Evolutionary conservation across 2,113 vertebrate genomes (phyloP), one percentile per base, ranked within the genome.

Genomic region (Spea multiplicata): DNA sequence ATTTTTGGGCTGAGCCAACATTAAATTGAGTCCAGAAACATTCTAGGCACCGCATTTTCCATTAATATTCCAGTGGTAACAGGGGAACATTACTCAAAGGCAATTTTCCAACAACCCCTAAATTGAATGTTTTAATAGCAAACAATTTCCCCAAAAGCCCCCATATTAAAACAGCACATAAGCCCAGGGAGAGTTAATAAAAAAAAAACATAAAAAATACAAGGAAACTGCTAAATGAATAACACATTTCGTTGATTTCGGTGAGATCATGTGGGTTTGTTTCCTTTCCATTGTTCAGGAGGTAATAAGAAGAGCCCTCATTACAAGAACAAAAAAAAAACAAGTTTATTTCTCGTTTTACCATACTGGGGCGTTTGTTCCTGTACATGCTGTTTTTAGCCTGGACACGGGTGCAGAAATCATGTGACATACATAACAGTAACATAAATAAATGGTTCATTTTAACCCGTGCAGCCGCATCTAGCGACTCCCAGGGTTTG

Each of bases 201-300:
- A n/a, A n/a, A n/a, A n/a, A n/a, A n/a, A n/a, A n/a, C n/a, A n/a
- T n/a, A 3, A 5, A 1, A 68, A 59, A 9, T 59, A 13, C 55
- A 70, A 50, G 47, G 67, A 50, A 52, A 70, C 16, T 70, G 55
- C 16, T 71, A 77, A 70, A 77, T 62, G 57, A 50, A 30, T 5
- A 69, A 48, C 75, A 77, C 66, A 76, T 76, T 53, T 55, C 48
- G 10, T n/a, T 6, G 4, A 14, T 14, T 16, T n/a, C n/a, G 66
- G 45, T 70, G 66, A 76, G 9, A 70, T 69, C 44, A 61, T 16
- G 5, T 13, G 73, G 44, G 73, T 30, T 5, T 6, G 16, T 45
- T 70, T 68, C 6, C 67, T 50, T 47, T 46, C 16, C 75, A 62
- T 5, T 7, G 66, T 12, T 69, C 45, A 4, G n/a, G n/a, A 69